Percentiles rank a stretch among this genome's conserved stretches.
Conservation (phyloP, 2,888 invertebrate species). For the Lathronympha strigana region DNA sequence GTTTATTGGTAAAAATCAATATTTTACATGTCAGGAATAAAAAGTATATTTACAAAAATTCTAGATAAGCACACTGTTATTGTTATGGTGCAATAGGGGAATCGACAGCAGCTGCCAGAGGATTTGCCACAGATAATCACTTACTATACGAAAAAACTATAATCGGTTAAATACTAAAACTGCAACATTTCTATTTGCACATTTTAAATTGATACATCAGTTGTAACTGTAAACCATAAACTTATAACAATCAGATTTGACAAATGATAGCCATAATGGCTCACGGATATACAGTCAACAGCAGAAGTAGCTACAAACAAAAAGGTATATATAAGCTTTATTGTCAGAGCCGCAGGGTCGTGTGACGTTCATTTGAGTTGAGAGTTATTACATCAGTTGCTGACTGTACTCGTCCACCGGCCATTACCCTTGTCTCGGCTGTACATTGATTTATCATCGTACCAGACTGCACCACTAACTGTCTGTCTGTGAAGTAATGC, state of each 20-base stretch:
- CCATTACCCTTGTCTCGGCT: conserved; percentile 21
- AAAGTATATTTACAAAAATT: too few species aligned
- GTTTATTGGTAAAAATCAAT: too few species aligned
- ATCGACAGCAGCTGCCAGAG: too few species aligned
- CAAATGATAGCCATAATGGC: conserved; percentile 14
- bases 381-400: not conserved
- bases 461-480: conserved; percentile 13
- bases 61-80: too few species aligned
- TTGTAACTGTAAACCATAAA: conserved; percentile 1
- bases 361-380: not conserved
- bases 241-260: conserved; percentile 13
- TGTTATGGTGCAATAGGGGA: too few species aligned
- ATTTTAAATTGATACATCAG: not conserved
- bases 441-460: conserved; percentile 18
- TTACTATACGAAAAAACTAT: not conserved
- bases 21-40: too few species aligned
- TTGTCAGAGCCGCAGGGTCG: not conserved
- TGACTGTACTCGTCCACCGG: conserved; percentile 13
- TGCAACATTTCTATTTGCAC: not conserved
- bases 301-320: not conserved
- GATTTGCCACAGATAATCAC: too few species aligned
- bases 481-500: not conserved
- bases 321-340: not conserved
- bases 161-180: not conserved
- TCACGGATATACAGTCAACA: not conserved